A percentile compares a stretch with the other conserved stretches of the same genome.
phyloP scores from a whole-genome alignment of 2,888 invertebrate species.

The Nebria brevicollis region DNA sequence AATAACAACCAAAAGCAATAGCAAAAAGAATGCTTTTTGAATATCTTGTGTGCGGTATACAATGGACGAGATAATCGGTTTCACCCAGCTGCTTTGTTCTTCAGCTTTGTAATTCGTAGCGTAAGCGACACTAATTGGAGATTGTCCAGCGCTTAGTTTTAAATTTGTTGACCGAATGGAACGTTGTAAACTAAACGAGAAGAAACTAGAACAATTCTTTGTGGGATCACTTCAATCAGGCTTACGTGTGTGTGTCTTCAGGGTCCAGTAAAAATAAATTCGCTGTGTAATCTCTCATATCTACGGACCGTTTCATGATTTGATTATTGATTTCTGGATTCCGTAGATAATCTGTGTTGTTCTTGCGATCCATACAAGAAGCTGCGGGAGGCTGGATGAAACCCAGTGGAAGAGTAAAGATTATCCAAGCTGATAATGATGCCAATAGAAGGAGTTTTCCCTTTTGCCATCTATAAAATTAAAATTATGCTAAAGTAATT shows the following conservation, averaged over 20 bases:
- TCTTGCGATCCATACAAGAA: conserved; percentile 78
- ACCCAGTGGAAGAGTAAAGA: conserved; percentile 95
- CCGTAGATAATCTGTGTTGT: conserved; percentile 72
- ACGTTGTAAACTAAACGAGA: conserved; percentile 56
- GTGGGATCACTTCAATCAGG: neutral
- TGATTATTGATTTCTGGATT: conserved; percentile 66
- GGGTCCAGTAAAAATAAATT: conserved; percentile 36
- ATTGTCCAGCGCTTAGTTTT: conserved; percentile 66
- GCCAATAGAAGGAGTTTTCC: conserved; percentile 89
- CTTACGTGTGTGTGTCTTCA: conserved; percentile 13
- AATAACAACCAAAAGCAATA: conserved; percentile 90
- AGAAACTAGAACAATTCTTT: neutral
- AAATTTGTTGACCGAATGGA: conserved; percentile 61
- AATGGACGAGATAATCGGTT: conserved; percentile 92
- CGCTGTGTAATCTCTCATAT: conserved; percentile 30
- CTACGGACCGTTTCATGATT: conserved; percentile 65
- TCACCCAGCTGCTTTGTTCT: conserved; percentile 80
- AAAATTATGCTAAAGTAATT: neutral
- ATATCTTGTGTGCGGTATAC: conserved; percentile 92
- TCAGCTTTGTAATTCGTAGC: conserved; percentile 79
- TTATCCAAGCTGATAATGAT: conserved; percentile 93
- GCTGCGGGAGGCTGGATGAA: conserved; percentile 95
- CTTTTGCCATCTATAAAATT: conserved; percentile 74
- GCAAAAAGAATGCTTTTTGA: conserved; percentile 94
- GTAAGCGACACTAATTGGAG: conserved; percentile 80